Evolutionary conservation across 2,113 vertebrate species (phyloP), one percentile per base, ranked within the genome.

Genomic region (Scartelaos histophorus): DNA sequence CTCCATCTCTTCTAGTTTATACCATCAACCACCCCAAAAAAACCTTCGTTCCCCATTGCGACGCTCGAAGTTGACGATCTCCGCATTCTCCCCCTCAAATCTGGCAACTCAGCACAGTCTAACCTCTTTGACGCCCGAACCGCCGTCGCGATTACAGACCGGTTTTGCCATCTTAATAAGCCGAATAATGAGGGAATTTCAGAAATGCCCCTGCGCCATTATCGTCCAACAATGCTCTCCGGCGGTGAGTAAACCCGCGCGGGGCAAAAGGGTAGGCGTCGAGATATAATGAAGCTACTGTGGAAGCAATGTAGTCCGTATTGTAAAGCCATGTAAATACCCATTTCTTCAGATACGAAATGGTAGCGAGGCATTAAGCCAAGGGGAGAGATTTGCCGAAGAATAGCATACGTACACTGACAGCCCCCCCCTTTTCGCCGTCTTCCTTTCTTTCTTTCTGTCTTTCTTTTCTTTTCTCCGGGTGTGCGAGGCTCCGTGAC

Each of bases 111-210:
- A 65, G 82, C 93, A 93, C 89, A 92, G 93, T 95, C 94, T 84
- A n/a, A 84, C 95, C 91, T 84, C 90, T 94, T 94, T 95, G 86
- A 94, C 95, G 89, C 88, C 81, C 12, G 89, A 94, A 92, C 83
- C 83, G 94, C 90, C 75, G 95, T 29, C 90, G 85, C 94, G 95
- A 95, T 98, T 95, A 97, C 95, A 93, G 96, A 96, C 38, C 9
- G 95, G 92, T 94, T 93, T 92, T 90, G 92, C 95, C 94, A 95
- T 95, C 96, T 97, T 98, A 99, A 98, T 97, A 97, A 96, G 95
- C 94, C 94, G 96, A 96, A 98, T 98, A 99, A 99, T 97, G 95
- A 97, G 96, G 94, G 96, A 97, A 98, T 97, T 96, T 98, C 95
- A 97, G 93, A 96, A 97, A 97, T 97, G 95, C 96, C 95, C 95